phyloP scores from a whole-genome alignment of 2,113 vertebrate genomes.

The Rhinogobius similis region DNA sequence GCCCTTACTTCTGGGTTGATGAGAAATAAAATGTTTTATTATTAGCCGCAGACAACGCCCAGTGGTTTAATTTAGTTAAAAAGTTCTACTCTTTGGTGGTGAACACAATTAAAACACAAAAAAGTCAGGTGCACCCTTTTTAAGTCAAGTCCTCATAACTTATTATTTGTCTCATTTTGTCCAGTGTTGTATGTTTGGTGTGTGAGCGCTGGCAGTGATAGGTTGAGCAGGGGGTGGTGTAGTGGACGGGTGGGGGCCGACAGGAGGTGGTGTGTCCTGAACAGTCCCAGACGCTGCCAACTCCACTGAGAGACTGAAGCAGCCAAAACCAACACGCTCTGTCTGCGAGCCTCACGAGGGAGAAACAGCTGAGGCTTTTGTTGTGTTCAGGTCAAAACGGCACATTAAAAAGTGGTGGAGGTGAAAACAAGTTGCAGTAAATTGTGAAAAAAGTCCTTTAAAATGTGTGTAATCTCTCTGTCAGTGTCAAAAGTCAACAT shows the following conservation, averaged over 20 bases:
- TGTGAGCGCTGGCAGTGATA: background rate
- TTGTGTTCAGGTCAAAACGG: background rate
- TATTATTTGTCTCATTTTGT: background rate
- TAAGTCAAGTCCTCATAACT: background rate
- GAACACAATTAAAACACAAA: no score
- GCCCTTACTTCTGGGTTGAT: no score
- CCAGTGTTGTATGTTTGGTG: background rate
- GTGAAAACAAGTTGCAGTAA: background rate
- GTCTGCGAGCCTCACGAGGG: conserved; percentile 52
- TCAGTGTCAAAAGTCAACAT: background rate
- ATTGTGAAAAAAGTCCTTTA: background rate
- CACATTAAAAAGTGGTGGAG: conserved; percentile 3
- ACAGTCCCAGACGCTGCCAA: conserved; percentile 58
- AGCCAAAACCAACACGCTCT: conserved; percentile 70
- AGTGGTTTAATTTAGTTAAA: no score
- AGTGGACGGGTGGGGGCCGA: conserved; percentile 40
- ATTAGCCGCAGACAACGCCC: no score
- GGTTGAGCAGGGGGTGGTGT: conserved; percentile 44
- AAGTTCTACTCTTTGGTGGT: no score
- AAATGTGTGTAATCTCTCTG: background rate
- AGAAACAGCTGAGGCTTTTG: conserved; percentile 43
- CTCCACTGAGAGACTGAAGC: conserved; percentile 44
- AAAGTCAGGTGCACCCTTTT: no score
- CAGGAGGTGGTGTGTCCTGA: conserved; percentile 57
- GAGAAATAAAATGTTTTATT: no score